These are phyloP conservation scores for Orthosia cruda DNA, from an alignment of 2,888 invertebrate species.

Conservation along the genomic window DNA sequence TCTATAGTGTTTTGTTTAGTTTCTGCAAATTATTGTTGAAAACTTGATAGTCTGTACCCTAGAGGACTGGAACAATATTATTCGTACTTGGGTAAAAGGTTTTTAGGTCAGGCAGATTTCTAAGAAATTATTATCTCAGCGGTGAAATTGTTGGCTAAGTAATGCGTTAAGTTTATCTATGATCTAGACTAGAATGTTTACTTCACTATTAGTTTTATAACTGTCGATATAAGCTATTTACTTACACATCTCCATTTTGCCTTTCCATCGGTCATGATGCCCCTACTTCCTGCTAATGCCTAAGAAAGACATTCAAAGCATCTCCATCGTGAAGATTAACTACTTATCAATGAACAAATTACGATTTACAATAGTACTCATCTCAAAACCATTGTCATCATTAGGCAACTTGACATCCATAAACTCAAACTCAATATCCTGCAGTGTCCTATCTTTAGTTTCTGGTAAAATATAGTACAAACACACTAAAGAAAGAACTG, in stretches of 20 bases:
- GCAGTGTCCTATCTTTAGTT: conserved; percentile 57
- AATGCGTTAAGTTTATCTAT: not conserved
- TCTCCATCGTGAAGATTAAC: not conserved
- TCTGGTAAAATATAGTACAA: conserved; percentile 49
- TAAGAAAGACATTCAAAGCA: not conserved
- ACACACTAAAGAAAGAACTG: conserved; percentile 24
- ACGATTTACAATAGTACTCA: not conserved
- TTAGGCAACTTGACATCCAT: conserved; percentile 31
- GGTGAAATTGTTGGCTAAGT: not conserved
- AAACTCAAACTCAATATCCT: conserved; percentile 57
- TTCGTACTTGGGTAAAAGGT: not conserved
- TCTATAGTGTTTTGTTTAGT: conserved; percentile 38
- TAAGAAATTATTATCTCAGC: conserved; percentile 1
- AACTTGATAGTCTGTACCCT: conserved; percentile 6
- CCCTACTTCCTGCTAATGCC: not conserved
- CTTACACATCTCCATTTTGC: not conserved
- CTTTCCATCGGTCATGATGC: not conserved
- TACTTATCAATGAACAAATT: conserved; percentile 26
- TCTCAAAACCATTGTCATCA: not conserved
- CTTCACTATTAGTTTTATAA: not conserved
- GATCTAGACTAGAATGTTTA: not conserved
- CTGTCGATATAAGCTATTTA: not conserved
- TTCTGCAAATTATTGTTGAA: conserved; percentile 15
- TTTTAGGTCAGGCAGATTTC: not conserved
- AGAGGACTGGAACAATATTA: not conserved